Base-by-base conservation (phyloP, 2,888 invertebrate species). In the Vesta saturnalis region DNA sequence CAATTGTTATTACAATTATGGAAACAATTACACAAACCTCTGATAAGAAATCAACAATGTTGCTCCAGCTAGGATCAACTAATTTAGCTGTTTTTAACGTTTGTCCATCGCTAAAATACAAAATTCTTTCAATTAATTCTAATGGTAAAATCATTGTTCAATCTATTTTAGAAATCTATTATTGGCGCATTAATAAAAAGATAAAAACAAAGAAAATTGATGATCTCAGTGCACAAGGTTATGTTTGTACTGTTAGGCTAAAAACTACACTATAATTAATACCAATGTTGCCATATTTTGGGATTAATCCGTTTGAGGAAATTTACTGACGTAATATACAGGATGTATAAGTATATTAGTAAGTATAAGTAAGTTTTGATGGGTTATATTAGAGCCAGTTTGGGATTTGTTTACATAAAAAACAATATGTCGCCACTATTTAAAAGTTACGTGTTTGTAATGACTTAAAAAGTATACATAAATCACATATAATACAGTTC, bases 121-220 rank as follows among this genome's bases (percentile, higher is more conserved):
- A 73, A 70, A 84, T 83, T 64, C 70, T 77, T 72, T 84, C 84
- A 1, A 83, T 71, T 62, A 83, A 76, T 78, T 84, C 84, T 18
- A 77, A 63, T n/a, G 83, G 83, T 35, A 83, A 76, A 69, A 66
- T 79, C 73, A 75, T 78, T 58, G 30, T 58, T 52, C 8, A 2
- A n/a, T 18, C 52, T 52, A 52, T 52, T 52, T 52, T 52, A n/a
- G 47, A 47, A 47, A n/a, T 47, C 47, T 47, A 47, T 47, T 47
- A 47, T 47, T 47, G 47, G 47, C 47, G 47, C 47, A 15, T n/a
- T n/a, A 47, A 47, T 47, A n/a, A 15, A 47, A n/a, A 47, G n/a
- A n/a, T n/a, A n/a, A 47, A 47, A 47, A 47, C 47, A 47, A 23
- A 5, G 23, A 23, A 8, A 23, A 23, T n/a, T 3, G 23, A 23